These are phyloP conservation scores for Acanthiza pusilla DNA, from an alignment of 2,797 vertebrate genomes.

Conservation along the genomic window DNA sequence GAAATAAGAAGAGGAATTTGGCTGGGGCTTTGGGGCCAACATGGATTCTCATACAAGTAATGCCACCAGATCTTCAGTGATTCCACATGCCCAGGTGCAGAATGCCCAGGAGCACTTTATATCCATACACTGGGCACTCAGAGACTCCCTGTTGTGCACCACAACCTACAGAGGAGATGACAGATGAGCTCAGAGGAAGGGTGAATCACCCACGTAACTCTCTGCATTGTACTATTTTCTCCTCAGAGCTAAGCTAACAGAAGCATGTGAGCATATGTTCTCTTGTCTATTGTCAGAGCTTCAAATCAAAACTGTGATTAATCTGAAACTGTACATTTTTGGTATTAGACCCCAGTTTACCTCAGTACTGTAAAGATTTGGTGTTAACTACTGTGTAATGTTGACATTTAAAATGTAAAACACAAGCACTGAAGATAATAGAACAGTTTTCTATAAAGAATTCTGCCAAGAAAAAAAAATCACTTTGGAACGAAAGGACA, in stretches of 20 bases:
- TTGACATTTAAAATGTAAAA: background rate
- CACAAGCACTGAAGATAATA: background rate
- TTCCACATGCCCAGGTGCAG: background rate
- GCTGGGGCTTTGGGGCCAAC: background rate
- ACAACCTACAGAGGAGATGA: background rate
- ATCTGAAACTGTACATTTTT: constrained; percentile 4
- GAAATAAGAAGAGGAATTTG: background rate
- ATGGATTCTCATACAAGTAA: background rate
- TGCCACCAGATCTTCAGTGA: background rate
- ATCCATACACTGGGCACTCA: background rate
- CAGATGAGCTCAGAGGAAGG: background rate
- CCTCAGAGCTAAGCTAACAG: background rate
- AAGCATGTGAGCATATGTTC: constrained; percentile 7
- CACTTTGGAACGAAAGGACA: background rate
- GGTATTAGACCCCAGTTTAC: background rate
- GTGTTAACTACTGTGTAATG: background rate
- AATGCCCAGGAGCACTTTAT: background rate
- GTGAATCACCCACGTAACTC: background rate
- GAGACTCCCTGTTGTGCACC: background rate
- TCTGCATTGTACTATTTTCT: background rate
- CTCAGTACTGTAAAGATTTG: background rate
- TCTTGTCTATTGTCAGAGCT: constrained; percentile 21
- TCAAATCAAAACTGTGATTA: constrained; percentile 30
- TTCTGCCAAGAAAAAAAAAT: background rate
- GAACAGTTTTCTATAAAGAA: background rate